Evolutionary conservation across 2,888 invertebrate genomes (phyloP), one percentile per base, ranked within the genome.

Genomic region (Axea sp.): DNA sequence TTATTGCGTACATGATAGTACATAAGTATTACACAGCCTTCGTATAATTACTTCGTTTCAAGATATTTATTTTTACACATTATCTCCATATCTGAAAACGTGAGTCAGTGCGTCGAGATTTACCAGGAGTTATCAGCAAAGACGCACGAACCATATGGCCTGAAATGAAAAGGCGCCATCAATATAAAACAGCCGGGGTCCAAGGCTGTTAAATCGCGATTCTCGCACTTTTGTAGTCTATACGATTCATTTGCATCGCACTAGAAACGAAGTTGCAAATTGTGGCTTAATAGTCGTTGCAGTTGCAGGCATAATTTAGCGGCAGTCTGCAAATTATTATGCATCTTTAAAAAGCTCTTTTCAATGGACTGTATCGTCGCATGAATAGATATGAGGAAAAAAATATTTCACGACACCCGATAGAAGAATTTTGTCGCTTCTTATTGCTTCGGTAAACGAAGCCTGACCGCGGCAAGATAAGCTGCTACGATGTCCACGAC

Each of bases 121-220:
- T 41, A 30, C 57, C 47, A 45, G 35, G 41, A 71, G 60, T 65
- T 67, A 67, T 71, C 60, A 65, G 60, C 47, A 43, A 41, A 45
- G 53, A 57, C n/a, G 35, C 37, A 39, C 39, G 45, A 57, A 57
- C 60, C 75, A 72, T 72, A 59, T 72, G 75, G 67, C 67, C 39
- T 31, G 71, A 51, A 72, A 62, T 62, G 67, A 62, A 60, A 65
- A 76, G 37, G 45, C 47, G 39, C 33, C 35, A 43, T 33, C 67
- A 69, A 57, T 76, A 60, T 59, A 45, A 68, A 62, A 47, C 64
- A 64, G 57, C 28, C 59, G 57, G 55, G 49, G 64, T 59, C 53
- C 67, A 53, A 73, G 62, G 59, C 45, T 53, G 35, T 49, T 15
- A 15, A 24, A 57, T 64, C 31, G 33, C 24, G 41, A 28, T 49